A percentile compares a stretch with the other conserved stretches of the same genome.
Evolutionary conservation across 23 tunicate genomes (phyloP).

Genomic region (Oikopleura vanhoeffeni): DNA sequence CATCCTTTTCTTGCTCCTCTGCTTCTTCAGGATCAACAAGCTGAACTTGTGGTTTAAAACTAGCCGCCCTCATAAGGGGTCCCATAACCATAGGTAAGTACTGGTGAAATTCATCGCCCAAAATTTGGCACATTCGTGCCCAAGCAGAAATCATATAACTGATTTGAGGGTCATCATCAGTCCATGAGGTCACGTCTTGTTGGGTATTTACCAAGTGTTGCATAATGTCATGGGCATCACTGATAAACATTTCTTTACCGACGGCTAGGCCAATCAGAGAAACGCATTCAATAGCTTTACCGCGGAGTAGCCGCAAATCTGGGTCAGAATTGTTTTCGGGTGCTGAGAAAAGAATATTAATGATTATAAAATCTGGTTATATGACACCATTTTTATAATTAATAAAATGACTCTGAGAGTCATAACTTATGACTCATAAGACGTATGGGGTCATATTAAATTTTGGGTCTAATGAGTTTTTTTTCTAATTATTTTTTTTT

Average conservation of each 20-base stretch:
- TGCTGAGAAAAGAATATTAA: too few species aligned
- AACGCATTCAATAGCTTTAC: slow-evolving; percentile 92
- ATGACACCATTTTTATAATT: too few species aligned
- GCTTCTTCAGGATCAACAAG: slow-evolving; percentile 87
- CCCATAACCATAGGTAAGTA: slow-evolving; percentile 98
- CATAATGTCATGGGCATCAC: slow-evolving; percentile 46
- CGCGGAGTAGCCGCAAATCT: slow-evolving; percentile 56
- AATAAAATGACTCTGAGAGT: too few species aligned
- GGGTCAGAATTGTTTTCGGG: slow-evolving; percentile 29
- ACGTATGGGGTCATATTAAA: too few species aligned
- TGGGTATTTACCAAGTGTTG: slow-evolving; percentile 66
- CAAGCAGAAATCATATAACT: slow-evolving; percentile 97
- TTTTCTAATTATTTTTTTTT: too few species aligned
- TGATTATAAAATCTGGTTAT: too few species aligned
- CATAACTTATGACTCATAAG: too few species aligned
- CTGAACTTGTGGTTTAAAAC: slow-evolving; percentile 80
- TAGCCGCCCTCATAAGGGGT: slow-evolving; percentile 92
- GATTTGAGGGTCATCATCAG: slow-evolving; percentile 92
- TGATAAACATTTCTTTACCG: slow-evolving; percentile 28
- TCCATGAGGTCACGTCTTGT: slow-evolving; percentile 81
- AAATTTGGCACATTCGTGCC: slow-evolving; percentile 94
- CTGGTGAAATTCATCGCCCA: slow-evolving; percentile 60
- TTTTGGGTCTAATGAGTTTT: too few species aligned
- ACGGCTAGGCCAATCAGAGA: slow-evolving; percentile 96
- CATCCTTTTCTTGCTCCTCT: slow-evolving; percentile 43